These are phyloP conservation scores for Euura saliciscinereae DNA, from an alignment of 1,140 invertebrate genomes.

Conservation along the genomic window DNA sequence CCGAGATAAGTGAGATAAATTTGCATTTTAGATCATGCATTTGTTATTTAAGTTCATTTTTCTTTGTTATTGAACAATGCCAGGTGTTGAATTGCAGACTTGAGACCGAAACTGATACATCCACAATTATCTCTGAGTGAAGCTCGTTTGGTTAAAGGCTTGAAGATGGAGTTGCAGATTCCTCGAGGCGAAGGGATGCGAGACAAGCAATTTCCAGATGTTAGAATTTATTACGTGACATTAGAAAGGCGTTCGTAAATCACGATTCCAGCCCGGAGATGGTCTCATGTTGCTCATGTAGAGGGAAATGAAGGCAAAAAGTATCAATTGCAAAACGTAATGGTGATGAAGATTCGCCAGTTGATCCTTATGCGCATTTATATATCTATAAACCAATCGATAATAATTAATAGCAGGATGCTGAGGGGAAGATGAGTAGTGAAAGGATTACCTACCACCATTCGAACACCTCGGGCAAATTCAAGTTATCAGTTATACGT, in stretches of 20 bases:
- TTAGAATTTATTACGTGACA: slow-evolving; percentile 7
- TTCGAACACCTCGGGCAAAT: not conserved
- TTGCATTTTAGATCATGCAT: no score
- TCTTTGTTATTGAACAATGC: no score
- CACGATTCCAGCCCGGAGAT: not conserved
- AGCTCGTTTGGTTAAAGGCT: no score
- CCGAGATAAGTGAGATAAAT: no score
- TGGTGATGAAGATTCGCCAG: not conserved
- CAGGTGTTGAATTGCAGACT: no score
- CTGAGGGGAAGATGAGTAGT: not conserved
- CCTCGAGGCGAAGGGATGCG: not conserved
- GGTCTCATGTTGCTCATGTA: not conserved
- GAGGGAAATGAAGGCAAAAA: not conserved
- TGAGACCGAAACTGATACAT: no score
- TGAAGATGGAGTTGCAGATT: no score
- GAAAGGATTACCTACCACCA: not conserved
- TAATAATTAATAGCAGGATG: not conserved
- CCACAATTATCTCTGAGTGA: no score
- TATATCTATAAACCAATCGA: not conserved
- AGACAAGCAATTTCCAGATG: not conserved
- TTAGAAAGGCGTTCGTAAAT: slow-evolving; percentile 4
- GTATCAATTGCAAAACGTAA: not conserved
- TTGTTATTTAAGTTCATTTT: no score
- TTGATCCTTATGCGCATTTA: not conserved
- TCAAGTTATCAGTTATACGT: not conserved